Percentiles rank a stretch among this genome's conserved stretches.
Evolutionary conservation across 2,113 vertebrate species (phyloP).

Genomic region (Micronisus gabar): DNA sequence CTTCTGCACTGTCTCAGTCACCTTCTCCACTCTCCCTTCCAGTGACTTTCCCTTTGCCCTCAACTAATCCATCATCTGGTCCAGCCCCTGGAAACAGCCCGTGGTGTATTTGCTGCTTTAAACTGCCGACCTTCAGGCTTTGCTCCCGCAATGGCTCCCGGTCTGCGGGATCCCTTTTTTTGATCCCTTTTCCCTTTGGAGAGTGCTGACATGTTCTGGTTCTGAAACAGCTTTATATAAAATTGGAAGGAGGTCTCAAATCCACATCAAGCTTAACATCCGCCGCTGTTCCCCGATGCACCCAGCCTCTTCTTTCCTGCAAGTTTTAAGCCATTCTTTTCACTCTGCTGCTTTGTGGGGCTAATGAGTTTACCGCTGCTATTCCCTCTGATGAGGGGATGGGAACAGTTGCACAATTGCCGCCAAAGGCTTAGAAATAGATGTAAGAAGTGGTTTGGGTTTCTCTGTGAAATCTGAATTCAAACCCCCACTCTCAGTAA

Average conservation of each 20-base stretch:
- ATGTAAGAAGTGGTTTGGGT: neutral
- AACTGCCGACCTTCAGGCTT: neutral
- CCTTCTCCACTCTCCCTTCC: neutral
- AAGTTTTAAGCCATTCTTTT: conserved; percentile 37
- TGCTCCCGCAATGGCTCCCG: fast-evolving
- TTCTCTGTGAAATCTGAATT: conserved; percentile 52
- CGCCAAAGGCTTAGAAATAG: conserved; percentile 38
- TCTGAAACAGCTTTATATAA: conserved; percentile 11
- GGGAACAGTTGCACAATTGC: neutral
- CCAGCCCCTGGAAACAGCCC: neutral
- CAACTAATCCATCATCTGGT: neutral
- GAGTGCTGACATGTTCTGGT: neutral
- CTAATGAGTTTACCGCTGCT: conserved; percentile 43
- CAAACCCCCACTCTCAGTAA: neutral
- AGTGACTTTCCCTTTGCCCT: neutral
- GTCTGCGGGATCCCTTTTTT: neutral
- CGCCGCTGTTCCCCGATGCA: neutral
- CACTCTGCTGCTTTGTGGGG: conserved; percentile 5
- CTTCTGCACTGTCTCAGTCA: conserved; percentile 4
- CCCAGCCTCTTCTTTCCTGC: neutral
- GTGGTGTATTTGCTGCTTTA: neutral
- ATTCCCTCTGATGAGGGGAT: neutral
- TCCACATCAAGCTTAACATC: conserved; percentile 36
- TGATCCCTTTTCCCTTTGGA: conserved; percentile 30
- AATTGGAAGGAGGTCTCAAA: conserved; percentile 49